Conservation (phyloP, 2,888 invertebrate species). For the Lathronympha strigana region DNA sequence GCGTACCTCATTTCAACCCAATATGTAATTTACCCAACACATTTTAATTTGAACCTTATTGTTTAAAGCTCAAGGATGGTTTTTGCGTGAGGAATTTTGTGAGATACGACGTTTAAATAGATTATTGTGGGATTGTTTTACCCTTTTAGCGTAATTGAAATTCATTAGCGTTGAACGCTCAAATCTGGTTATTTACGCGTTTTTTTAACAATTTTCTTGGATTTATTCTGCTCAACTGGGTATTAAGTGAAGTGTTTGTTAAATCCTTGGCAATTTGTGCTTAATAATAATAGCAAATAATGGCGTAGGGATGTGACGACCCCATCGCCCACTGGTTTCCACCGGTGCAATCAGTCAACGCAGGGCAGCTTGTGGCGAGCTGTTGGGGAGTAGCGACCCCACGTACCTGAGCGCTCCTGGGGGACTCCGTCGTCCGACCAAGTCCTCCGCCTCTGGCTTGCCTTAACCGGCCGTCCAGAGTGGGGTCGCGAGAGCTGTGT, state of each 20-base stretch:
- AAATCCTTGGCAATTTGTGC: too few species aligned
- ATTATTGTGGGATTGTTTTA: slow-evolving; percentile 1
- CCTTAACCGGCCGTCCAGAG: too few species aligned
- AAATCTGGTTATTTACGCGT: slow-evolving; percentile 24
- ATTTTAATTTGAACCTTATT: not conserved
- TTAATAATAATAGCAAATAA: too few species aligned
- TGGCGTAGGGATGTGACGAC: too few species aligned
- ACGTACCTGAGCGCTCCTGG: too few species aligned
- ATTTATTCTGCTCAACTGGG: slow-evolving; percentile 6
- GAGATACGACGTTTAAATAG: slow-evolving; percentile 5
- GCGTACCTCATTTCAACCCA: not conserved
- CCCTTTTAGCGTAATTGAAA: slow-evolving; percentile 33
- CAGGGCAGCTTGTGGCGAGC: too few species aligned
- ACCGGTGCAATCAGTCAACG: too few species aligned
- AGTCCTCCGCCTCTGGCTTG: too few species aligned
- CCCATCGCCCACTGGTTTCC: too few species aligned
- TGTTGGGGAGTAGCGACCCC: too few species aligned
- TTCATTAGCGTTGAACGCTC: slow-evolving; percentile 24
- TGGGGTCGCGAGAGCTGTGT: too few species aligned
- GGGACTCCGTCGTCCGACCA: too few species aligned
- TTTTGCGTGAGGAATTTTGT: not conserved
- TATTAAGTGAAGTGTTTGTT: not conserved
- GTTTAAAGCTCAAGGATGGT: not conserved
- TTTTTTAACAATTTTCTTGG: slow-evolving; percentile 12
- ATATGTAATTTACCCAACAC: not conserved